Percentiles rank a stretch among this genome's conserved stretches.
phyloP scores from a whole-genome alignment of 1,140 invertebrate genomes.

The Heliconius hewitsoni region DNA sequence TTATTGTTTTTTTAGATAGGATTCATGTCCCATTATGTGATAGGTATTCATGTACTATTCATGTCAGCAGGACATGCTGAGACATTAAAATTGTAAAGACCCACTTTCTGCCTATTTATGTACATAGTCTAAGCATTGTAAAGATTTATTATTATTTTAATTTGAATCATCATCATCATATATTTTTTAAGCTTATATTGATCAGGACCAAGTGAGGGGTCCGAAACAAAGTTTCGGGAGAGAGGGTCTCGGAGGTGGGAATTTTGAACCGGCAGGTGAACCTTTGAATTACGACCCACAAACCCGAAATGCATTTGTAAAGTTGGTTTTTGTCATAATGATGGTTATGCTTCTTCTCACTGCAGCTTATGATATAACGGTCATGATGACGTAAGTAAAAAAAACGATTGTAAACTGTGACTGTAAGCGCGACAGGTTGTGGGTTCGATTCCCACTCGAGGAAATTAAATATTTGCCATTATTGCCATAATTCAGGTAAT shows the following conservation, averaged over 20 bases:
- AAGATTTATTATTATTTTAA: no score
- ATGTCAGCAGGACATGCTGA: no score
- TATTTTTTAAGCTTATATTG: background rate
- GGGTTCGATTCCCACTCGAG: no score
- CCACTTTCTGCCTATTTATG: no score
- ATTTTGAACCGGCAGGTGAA: constrained; percentile 2
- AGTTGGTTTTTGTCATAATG: constrained; percentile 46
- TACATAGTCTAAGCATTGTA: no score
- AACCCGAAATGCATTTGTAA: constrained; percentile 49
- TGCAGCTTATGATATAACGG: constrained; percentile 25
- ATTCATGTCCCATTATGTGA: no score
- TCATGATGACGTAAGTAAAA: constrained; percentile 37
- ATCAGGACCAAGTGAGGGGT: background rate
- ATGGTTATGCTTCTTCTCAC: constrained; percentile 49
- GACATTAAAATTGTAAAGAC: no score
- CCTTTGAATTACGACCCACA: constrained; percentile 48
- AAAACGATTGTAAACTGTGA: background rate
- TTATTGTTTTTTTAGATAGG: no score
- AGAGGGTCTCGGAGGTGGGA: background rate
- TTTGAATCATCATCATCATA: background rate
- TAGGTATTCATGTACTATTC: no score
- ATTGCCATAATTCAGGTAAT: no score
- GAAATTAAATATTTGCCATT: no score
- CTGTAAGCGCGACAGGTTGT: no score
- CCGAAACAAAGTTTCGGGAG: background rate